These are phyloP conservation scores for Balanococcus diminutus DNA, from an alignment of 2,888 invertebrate species.

Conservation along the genomic window DNA sequence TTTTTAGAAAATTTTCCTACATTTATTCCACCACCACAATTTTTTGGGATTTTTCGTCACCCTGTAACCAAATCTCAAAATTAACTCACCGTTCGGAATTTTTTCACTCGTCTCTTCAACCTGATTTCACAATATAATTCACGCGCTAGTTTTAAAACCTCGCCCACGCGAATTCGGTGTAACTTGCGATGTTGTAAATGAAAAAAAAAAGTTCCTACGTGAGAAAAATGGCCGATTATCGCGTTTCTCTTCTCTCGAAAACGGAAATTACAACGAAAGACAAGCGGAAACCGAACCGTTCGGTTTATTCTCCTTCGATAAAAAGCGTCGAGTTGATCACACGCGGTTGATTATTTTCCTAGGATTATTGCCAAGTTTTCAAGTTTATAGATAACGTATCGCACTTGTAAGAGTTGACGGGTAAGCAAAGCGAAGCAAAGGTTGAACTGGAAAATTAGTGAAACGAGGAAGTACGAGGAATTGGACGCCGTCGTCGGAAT, in stretches of 20 bases:
- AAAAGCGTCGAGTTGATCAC: not conserved
- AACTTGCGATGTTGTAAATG: too few species aligned
- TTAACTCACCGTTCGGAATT: too few species aligned
- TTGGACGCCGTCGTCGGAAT: too few species aligned
- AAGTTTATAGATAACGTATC: not conserved
- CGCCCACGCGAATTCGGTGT: too few species aligned
- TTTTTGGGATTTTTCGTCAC: too few species aligned
- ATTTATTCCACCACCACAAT: too few species aligned
- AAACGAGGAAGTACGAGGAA: too few species aligned
- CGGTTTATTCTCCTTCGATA: not conserved
- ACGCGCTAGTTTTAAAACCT: too few species aligned
- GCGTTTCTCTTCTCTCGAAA: not conserved
- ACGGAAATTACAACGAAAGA: not conserved
- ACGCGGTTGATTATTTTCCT: not conserved
- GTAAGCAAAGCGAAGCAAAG: not conserved
- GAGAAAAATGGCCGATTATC: not conserved
- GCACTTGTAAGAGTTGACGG: not conserved
- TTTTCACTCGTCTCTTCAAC: too few species aligned
- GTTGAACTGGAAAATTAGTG: not conserved
- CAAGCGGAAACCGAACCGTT: not conserved
- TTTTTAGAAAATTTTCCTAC: too few species aligned
- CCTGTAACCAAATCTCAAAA: too few species aligned
- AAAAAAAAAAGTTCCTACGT: not conserved
- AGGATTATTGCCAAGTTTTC: not conserved
- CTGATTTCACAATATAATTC: too few species aligned